phyloP scores from a whole-genome alignment of 2,113 vertebrate species.

The Rhadina sibilatrix region DNA sequence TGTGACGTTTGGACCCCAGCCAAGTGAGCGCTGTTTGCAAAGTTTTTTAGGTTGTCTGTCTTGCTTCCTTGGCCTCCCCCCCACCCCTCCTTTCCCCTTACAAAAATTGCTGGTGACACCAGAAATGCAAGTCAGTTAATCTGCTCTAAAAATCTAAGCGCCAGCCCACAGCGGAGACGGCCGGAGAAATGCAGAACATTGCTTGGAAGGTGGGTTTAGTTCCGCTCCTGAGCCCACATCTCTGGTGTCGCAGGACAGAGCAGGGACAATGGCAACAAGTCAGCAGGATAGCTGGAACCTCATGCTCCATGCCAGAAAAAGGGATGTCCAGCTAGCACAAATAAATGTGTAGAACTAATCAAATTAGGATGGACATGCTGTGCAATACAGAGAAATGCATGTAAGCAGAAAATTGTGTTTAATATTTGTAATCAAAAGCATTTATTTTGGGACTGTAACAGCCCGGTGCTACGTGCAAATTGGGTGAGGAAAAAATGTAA shows the following conservation, averaged over 20 bases:
- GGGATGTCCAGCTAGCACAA: slow-evolving; percentile 62
- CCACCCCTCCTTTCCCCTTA: background rate
- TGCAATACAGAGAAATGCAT: slow-evolving; percentile 68
- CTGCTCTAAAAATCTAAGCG: slow-evolving; percentile 25
- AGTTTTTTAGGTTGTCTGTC: slow-evolving; percentile 33
- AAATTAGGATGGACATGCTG: slow-evolving; percentile 71
- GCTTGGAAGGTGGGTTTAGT: slow-evolving; percentile 39
- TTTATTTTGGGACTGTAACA: slow-evolving; percentile 47
- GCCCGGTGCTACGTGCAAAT: slow-evolving; percentile 40
- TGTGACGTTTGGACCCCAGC: slow-evolving; percentile 22
- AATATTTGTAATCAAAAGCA: slow-evolving; percentile 69
- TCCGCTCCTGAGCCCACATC: slow-evolving; percentile 41
- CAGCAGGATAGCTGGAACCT: slow-evolving; percentile 67
- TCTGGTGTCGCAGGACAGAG: background rate
- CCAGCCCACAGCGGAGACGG: background rate
- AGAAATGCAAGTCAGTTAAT: slow-evolving; percentile 47
- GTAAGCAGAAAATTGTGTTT: slow-evolving; percentile 71
- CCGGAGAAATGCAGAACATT: slow-evolving; percentile 3
- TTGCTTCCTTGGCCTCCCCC: slow-evolving; percentile 27
- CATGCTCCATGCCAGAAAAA: slow-evolving; percentile 46
- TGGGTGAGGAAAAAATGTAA: slow-evolving; percentile 46
- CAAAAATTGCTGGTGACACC: slow-evolving; percentile 10
- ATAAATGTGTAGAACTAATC: slow-evolving; percentile 73
- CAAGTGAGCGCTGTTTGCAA: background rate
- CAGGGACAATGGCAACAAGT: slow-evolving; percentile 58